Percentiles rank a stretch among this genome's conserved stretches.
These are phyloP conservation scores for Papilio aristodemus DNA, from an alignment of 1,140 invertebrate species.

Conservation along the genomic window DNA sequence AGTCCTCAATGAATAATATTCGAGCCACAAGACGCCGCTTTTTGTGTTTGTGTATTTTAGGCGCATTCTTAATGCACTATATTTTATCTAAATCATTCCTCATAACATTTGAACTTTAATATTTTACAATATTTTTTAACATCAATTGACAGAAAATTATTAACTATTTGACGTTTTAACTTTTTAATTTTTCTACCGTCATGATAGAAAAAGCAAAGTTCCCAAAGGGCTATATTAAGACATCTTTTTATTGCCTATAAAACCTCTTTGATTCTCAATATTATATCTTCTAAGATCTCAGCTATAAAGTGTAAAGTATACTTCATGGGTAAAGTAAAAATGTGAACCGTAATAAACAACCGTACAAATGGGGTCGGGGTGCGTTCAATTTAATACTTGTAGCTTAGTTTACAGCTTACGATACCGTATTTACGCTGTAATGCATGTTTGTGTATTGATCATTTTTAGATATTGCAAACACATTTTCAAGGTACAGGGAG, in stretches of 20 bases:
- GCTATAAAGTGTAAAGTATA: background rate
- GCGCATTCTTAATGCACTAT: background rate
- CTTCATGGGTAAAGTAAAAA: background rate
- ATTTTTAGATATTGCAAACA: too few species aligned
- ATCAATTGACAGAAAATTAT: slow-evolving; percentile 4
- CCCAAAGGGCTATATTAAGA: slow-evolving; percentile 5
- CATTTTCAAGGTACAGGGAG: too few species aligned
- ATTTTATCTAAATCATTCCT: background rate
- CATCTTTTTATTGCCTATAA: slow-evolving; percentile 1
- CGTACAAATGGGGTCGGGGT: background rate
- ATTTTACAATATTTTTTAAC: background rate
- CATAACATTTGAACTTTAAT: background rate
- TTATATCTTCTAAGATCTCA: background rate
- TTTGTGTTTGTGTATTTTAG: background rate
- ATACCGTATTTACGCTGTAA: background rate
- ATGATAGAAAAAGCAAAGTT: background rate
- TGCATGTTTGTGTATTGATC: too few species aligned
- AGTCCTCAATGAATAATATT: background rate
- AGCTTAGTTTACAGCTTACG: background rate
- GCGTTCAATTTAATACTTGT: background rate
- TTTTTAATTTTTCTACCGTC: slow-evolving; percentile 7
- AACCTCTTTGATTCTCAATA: background rate
- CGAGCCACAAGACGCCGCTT: background rate
- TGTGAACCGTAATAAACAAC: slow-evolving; percentile 8
- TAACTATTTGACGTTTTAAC: background rate